Percentiles rank a stretch among this genome's conserved stretches.
Evolutionary conservation across 2,888 invertebrate species (phyloP).

Genomic region (Andrena haemorrhoa): DNA sequence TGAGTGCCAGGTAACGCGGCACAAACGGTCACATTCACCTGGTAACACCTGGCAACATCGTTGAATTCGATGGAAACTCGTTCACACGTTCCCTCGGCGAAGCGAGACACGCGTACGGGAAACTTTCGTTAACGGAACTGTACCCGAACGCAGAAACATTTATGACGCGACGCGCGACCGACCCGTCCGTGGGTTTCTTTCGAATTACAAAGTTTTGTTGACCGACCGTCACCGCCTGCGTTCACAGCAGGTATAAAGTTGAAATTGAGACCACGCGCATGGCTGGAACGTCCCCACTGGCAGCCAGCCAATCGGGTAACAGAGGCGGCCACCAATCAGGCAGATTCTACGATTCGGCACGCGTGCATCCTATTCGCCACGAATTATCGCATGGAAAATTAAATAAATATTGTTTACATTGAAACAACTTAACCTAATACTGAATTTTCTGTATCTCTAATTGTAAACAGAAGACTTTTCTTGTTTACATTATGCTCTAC

Average conservation of each 20-base stretch:
- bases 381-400: neutral
- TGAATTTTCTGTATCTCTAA: neutral
- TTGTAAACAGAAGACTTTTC: no score
- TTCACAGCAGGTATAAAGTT: constrained; percentile 74
- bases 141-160: constrained; percentile 8
- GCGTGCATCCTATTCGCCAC: neutral
- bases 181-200: constrained; percentile 51
- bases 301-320: constrained; percentile 43
- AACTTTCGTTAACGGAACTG: neutral
- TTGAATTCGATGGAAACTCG: constrained; percentile 37
- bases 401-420: constrained; percentile 3
- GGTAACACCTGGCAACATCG: constrained; percentile 74
- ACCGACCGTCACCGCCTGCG: constrained; percentile 67
- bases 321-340: constrained; percentile 32
- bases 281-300: constrained; percentile 40
- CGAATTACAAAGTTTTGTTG: constrained; percentile 66
- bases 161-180: constrained; percentile 38
- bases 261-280: constrained; percentile 72
- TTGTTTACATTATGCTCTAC: no score
- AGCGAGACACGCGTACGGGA: neutral
- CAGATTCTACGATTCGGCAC: neutral
- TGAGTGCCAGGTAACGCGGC: constrained; percentile 63
- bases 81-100: constrained; percentile 1
- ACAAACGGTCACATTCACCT: constrained; percentile 73
- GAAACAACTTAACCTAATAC: neutral